Evolutionary conservation across 1,140 invertebrate species (phyloP), one percentile per base, ranked within the genome.

Genomic region (Colletes gigas): DNA sequence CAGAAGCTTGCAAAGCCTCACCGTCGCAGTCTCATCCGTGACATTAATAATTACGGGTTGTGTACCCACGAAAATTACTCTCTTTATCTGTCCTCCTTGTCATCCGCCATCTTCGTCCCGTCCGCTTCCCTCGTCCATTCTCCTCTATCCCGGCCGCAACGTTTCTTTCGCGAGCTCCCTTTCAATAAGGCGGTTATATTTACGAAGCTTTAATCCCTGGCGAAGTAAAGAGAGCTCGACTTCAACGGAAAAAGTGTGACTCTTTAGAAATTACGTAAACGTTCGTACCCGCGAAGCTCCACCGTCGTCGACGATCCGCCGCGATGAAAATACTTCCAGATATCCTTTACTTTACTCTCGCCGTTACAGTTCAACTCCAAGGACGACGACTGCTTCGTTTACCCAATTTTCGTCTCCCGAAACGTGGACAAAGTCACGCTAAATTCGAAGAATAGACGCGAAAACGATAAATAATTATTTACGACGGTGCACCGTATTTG

Each of bases 41-140:
- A 79, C 88, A 83, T 89, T 89, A 89, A 89, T 89, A 89, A 89
- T 86, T 88, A 82, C 85, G 63, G 75, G 67, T 83, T 89, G 86
- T 88, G 87, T 88, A 81, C 88, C 79, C 67, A 83, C 83, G 88
- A 87, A 88, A 89, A 89, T 89, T 88, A 88, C 88, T 87, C 84
- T 84, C 87, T 88, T 89, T 89, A 88, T 89, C 86, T 76, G 79
- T 70, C 80, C 75, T 80, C 74, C 80, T 78, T 78, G 72, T 68
- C 50, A 72, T 66, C 62, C 72, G 67, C 50, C 59, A 63, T 83
- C 78, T 78, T 78, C 71, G 59, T 62, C 14, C 71, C 41, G 17
- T 41, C 39, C 59, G 67, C 73, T 41, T 71, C 57, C 69, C 12
- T 60, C 69, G 65, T 59, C 62, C 47, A 15, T 66, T 39, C 59